phyloP scores from a whole-genome alignment of 2,888 invertebrate species.

The Yponomeuta evonymella region DNA sequence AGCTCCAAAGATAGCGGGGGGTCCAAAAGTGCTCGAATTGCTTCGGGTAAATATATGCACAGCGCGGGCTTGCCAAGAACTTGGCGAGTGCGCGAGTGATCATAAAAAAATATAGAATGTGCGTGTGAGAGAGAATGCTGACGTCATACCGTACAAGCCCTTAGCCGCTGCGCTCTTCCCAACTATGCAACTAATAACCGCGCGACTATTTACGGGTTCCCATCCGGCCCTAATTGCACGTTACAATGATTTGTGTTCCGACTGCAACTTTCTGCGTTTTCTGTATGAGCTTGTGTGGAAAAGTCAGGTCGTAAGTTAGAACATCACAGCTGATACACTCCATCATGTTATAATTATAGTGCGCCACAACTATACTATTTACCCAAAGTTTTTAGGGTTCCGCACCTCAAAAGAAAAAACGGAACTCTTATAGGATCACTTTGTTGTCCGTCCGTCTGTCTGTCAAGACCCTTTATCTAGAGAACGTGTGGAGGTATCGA shows the following conservation, averaged over 20 bases:
- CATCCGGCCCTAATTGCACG: slow-evolving; percentile 56
- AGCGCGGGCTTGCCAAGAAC: too few species aligned
- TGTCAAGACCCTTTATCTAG: too few species aligned
- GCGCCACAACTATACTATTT: background rate
- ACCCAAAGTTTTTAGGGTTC: too few species aligned
- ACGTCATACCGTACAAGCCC: background rate
- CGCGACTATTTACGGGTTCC: slow-evolving; percentile 48
- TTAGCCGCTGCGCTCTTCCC: slow-evolving; percentile 33
- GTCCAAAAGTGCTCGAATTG: too few species aligned
- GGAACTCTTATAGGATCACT: too few species aligned
- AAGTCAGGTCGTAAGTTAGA: background rate
- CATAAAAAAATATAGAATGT: too few species aligned
- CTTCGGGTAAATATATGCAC: too few species aligned
- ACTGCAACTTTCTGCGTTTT: slow-evolving; percentile 27
- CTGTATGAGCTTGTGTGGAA: slow-evolving; percentile 18
- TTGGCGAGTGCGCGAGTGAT: too few species aligned
- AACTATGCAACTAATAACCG: slow-evolving; percentile 66
- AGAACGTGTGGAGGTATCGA: too few species aligned
- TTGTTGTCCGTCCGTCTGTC: too few species aligned
- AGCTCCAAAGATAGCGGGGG: too few species aligned
- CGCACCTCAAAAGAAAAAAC: too few species aligned
- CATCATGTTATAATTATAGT: background rate
- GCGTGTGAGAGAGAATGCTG: background rate
- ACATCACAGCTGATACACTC: background rate
- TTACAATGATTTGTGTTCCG: slow-evolving; percentile 63